Percentiles rank a stretch among this genome's conserved stretches.
Conservation (phyloP, 2,113 vertebrate species). For the Leuciscus idus region DNA sequence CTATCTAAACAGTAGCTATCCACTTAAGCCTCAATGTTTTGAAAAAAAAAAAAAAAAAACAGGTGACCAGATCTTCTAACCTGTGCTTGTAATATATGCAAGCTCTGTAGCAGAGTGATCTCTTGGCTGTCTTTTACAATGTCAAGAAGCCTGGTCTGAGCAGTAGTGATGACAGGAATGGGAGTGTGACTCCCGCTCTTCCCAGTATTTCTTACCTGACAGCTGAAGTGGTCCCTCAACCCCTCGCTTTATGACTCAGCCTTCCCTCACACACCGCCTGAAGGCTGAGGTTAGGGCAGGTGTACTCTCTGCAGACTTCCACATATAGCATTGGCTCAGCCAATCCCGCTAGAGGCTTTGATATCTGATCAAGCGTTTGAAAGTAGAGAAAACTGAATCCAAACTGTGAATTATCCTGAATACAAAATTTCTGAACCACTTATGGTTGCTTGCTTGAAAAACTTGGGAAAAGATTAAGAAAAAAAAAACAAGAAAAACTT, state of each 20-base stretch:
- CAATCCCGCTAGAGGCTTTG: slow-evolving; percentile 7
- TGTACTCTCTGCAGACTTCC: slow-evolving; percentile 13
- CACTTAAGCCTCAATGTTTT: neutral
- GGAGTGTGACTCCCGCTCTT: slow-evolving; percentile 37
- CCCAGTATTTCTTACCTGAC: slow-evolving; percentile 62
- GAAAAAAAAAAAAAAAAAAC: too few species aligned
- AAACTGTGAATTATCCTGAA: slow-evolving; percentile 13
- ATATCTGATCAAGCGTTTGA: slow-evolving; percentile 6
- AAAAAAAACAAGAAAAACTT: too few species aligned
- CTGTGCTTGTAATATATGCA: slow-evolving; percentile 56
- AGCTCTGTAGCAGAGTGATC: slow-evolving; percentile 70
- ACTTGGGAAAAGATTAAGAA: neutral
- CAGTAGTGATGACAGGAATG: slow-evolving; percentile 66
- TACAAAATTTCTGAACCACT: neutral
- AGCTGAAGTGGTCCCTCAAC: slow-evolving; percentile 66
- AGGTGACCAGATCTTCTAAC: slow-evolving; percentile 22
- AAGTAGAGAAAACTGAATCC: neutral
- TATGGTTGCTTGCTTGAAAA: neutral
- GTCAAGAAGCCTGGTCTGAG: slow-evolving; percentile 62
- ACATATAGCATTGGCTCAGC: neutral
- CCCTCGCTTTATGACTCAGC: slow-evolving; percentile 63
- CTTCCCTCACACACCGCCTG: slow-evolving; percentile 56
- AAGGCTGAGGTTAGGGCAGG: slow-evolving; percentile 35
- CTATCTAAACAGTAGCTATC: neutral
- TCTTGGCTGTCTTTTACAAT: slow-evolving; percentile 72